Evolutionary conservation across 2,797 vertebrate genomes (phyloP), one percentile per base, ranked within the genome.

Genomic region (Acrossocheilus wenchowensis): DNA sequence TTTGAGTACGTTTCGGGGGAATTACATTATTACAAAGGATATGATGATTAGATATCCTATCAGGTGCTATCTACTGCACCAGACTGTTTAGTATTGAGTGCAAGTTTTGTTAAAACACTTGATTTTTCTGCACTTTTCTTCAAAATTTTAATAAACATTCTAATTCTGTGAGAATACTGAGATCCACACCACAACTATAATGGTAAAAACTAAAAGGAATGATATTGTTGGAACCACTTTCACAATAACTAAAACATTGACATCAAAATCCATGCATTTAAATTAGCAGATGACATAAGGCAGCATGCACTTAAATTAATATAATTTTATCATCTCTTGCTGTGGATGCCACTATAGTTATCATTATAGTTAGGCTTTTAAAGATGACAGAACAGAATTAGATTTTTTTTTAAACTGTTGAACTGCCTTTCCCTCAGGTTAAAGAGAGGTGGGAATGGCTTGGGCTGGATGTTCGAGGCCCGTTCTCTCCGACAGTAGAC

Each of bases 401-500:
- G 19, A 23, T 0, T 17, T 64, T 6, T 30, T 64, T 7, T 34
- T 7, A 30, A 69, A 77, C 15, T 52, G n/a, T 36, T 4, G 50
- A 19, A n/a, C 57, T 21, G 8, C 23, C 17, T 36, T 72, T 50
- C 12, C 21, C 36, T 48, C 43, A 89, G 88, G 83, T 90, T 66
- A 90, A 82, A 45, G 85, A 73, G 15, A 87, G 78, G 50, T 90
- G 87, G 89, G 81, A 90, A 62, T 90, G 89, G 87, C 82, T 90
- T 36, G 89, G 87, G 7, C 60, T 90, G 54, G 89, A 90, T 72
- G 21, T 90, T 9, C 68, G 89, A 64, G 89, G 89, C 14, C 89
- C 89, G 0, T 86, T 90, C 30, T 62, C 85, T 10, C 39, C 77
- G 14, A 90, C 78, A 11, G 43, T 77, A 8, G 41, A 85, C 45